A percentile compares a stretch with the other conserved stretches of the same genome.
phyloP scores from a whole-genome alignment of 2,113 vertebrate genomes.

The Arvicanthis niloticus region DNA sequence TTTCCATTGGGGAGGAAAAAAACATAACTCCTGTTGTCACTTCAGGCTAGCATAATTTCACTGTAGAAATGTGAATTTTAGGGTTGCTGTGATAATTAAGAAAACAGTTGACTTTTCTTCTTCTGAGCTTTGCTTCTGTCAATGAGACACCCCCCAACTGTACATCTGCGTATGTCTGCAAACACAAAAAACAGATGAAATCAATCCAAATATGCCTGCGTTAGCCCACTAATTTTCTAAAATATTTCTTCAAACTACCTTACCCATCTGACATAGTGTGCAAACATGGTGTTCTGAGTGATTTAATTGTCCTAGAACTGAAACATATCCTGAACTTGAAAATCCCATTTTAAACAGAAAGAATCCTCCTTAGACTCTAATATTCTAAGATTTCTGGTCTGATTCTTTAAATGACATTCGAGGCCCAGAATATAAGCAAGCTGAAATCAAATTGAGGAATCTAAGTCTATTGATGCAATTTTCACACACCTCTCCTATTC shows the following conservation, averaged over 20 bases:
- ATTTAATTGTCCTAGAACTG: conserved; percentile 66
- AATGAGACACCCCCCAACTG: neutral
- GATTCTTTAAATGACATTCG: conserved; percentile 50
- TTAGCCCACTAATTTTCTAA: neutral
- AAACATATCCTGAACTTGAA: conserved; percentile 54
- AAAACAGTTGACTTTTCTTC: neutral
- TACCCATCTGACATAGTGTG: conserved; percentile 55
- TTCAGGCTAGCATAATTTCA: neutral
- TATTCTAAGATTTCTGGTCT: conserved; percentile 27
- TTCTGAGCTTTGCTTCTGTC: conserved; percentile 21
- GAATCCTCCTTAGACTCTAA: conserved; percentile 23
- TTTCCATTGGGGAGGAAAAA: neutral
- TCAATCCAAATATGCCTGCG: conserved; percentile 25
- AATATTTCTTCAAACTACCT: conserved; percentile 54
- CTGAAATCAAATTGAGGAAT: conserved; percentile 28
- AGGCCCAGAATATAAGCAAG: neutral
- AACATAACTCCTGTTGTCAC: neutral
- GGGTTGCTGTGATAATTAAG: neutral
- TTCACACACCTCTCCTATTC: neutral
- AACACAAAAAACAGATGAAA: conserved; percentile 41
- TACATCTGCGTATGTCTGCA: conserved; percentile 24
- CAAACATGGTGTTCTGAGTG: conserved; percentile 43
- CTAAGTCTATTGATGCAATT: neutral
- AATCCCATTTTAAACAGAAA: conserved; percentile 61
- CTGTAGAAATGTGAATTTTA: neutral